Base-by-base conservation (phyloP, 2,888 invertebrate species). In the Cantharis rustica region DNA sequence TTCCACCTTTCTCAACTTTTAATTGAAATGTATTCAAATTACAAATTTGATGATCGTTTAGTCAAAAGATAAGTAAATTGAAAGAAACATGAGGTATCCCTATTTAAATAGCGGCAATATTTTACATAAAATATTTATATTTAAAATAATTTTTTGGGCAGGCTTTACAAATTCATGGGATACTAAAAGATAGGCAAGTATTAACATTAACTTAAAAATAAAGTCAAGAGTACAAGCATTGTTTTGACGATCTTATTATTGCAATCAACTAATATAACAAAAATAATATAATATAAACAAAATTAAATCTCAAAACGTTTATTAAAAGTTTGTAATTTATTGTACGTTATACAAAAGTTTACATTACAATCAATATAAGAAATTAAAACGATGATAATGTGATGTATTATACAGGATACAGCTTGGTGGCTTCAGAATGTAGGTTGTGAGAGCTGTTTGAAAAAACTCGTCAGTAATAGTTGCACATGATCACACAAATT, bases 351-450 rank as follows among this genome's bases (percentile, higher is more conserved):
- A 77, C 79, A 81, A 82, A 80, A 80, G 82, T 80, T 79, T 78
- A 80, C 82, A 82, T 81, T 78, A 79, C 73, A 70, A 69, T 79
- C 80, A 78, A 78, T 80, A 81, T 77, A 78, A 26, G 69, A 77
- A 20, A 71, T 75, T 76, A 79, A 81, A 73, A 77, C 69, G 75
- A 81, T 78, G 76, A 47, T 47, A 47, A 47, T 47, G 79, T 76
- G 81, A 81, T 71, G 80, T 83, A 79, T 82, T 82, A 80, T 79
- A 81, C 79, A 66, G 85, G 84, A 81, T 84, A 86, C 82, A 86
- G 85, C 83, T 86, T 86, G 80, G 84, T 84, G 75, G 85, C 85
- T 82, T 86, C 86, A 80, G 81, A 84, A 78, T 84, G 83, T 79
- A 83, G 77, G 77, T 85, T 85, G 80, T 83, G 84, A 80, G 82